A percentile compares a stretch with the other conserved stretches of the same genome.
Evolutionary conservation across 2,113 vertebrate species (phyloP).

Genomic region (Epinephelus lanceolatus): DNA sequence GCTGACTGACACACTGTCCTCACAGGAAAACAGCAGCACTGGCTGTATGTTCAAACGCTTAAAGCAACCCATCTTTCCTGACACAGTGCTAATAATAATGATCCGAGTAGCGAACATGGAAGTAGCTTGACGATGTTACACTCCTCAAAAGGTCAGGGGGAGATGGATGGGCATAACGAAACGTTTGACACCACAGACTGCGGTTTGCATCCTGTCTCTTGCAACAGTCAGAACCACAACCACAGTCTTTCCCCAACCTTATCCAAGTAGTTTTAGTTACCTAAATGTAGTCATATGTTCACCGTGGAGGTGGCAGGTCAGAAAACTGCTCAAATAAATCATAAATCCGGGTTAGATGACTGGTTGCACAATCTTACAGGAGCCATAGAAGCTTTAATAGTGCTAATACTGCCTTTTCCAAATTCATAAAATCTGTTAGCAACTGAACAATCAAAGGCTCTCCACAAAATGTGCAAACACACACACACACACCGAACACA

Average conservation of each 20-base stretch:
- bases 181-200: not conserved
- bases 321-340: not conserved
- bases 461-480: constrained; percentile 3
- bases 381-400: not conserved
- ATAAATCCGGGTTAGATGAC: not conserved
- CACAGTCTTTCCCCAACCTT: not conserved
- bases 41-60: not conserved
- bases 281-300: not conserved
- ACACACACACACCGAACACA: constrained; percentile 22
- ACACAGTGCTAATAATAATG: not conserved
- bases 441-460: constrained; percentile 12
- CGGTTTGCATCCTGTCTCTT: not conserved
- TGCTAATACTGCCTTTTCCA: not conserved
- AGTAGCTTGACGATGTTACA: not conserved
- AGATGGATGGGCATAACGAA: too few species aligned
- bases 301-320: not conserved
- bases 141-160: not conserved
- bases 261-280: constrained; percentile 2
- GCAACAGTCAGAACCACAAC: not conserved
- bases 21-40: not conserved
- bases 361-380: not conserved
- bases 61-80: not conserved
- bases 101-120: not conserved
- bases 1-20: not conserved
- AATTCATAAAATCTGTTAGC: constrained; percentile 3